Percentiles rank a stretch among this genome's conserved stretches.
Conservation (phyloP, 2,888 invertebrate genomes). For the Lapara coniferarum region DNA sequence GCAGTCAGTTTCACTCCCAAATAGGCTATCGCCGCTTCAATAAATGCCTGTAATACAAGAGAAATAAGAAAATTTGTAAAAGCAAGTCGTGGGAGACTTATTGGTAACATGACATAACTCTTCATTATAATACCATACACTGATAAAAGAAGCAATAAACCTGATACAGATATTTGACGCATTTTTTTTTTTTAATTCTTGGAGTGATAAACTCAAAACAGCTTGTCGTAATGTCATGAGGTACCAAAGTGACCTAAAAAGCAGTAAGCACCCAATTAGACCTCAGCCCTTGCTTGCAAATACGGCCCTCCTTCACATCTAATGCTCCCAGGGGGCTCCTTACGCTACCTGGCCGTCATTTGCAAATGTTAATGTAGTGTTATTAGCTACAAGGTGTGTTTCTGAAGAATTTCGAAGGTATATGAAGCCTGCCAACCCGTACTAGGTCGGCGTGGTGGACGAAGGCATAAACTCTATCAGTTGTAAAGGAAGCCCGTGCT, state of each 20-base stretch:
- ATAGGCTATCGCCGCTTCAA: no score
- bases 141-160: no score
- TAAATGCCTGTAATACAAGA: no score
- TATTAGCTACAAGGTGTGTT: not conserved
- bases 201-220: not conserved
- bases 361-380: conserved; percentile 16
- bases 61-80: no score
- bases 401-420: not conserved
- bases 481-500: not conserved
- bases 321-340: conserved; percentile 3
- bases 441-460: not conserved
- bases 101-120: no score
- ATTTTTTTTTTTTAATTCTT: no score
- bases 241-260: not conserved
- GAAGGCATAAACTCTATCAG: not conserved
- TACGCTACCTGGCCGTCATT: conserved; percentile 10
- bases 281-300: not conserved
- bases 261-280: not conserved
- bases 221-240: not conserved
- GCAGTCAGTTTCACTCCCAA: no score
- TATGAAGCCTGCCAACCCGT: no score
- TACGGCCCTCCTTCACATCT: not conserved
- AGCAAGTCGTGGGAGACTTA: no score
- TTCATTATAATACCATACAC: no score
- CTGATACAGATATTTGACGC: no score